Percentiles rank a stretch among this genome's conserved stretches.
phyloP scores from a whole-genome alignment of 2,888 invertebrate genomes.

The Polymixis flavicincta region DNA sequence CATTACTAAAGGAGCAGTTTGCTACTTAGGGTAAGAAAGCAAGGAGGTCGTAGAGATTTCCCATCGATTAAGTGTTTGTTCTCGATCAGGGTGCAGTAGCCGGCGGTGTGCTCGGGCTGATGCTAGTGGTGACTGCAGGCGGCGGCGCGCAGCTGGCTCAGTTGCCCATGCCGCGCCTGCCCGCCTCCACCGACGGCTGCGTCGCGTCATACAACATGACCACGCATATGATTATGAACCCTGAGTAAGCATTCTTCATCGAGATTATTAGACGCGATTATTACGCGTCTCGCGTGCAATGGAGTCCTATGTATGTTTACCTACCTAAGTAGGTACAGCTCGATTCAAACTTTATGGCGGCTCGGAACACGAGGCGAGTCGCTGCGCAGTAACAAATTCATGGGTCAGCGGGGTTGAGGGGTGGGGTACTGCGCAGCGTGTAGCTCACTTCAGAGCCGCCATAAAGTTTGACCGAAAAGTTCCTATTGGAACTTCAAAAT shows the following conservation, averaged over 20 bases:
- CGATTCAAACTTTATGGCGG: no score
- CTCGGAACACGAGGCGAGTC: no score
- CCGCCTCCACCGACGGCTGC: constrained; percentile 90
- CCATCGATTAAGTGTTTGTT: not conserved
- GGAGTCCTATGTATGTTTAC: no score
- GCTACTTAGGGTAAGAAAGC: not conserved
- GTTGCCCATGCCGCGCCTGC: constrained; percentile 80
- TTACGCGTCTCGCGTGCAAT: not conserved
- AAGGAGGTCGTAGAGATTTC: not conserved
- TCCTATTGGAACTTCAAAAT: no score
- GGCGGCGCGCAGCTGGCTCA: constrained; percentile 92
- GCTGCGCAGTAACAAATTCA: no score
- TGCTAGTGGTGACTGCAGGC: constrained; percentile 92
- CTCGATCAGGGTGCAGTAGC: constrained; percentile 91
- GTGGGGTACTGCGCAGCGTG: no score
- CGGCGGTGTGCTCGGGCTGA: constrained; percentile 91
- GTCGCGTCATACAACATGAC: constrained; percentile 81
- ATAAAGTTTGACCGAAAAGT: no score
- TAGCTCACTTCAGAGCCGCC: no score
- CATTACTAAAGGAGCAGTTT: no score
- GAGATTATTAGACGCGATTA: not conserved
- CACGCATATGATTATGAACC: constrained; percentile 67
- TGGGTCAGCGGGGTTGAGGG: no score
- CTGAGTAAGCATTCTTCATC: constrained; percentile 71
- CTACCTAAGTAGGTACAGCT: not conserved